Base-by-base conservation (phyloP, 1,140 invertebrate genomes). In the Anastrepha ludens region DNA sequence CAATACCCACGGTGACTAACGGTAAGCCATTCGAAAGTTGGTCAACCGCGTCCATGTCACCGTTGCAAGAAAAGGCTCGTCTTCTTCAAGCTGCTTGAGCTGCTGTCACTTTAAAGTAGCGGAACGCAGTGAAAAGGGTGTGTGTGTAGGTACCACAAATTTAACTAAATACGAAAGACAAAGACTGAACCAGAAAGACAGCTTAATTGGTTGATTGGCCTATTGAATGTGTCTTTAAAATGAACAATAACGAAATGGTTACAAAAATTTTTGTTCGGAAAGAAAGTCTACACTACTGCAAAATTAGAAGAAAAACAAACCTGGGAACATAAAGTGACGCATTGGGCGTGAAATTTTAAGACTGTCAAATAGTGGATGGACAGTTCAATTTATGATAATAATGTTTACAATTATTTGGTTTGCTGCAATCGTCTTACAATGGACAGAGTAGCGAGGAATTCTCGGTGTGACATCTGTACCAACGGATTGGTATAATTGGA, bases 11-110 rank as follows among this genome's bases (percentile, higher is more conserved):
- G 17, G 50, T 29, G 17, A n/a, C 74, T 13, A 55, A 7, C 47
- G 70, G 20, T 17, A 20, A 20, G 13, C 15, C n/a, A 9, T 6
- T 81, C 7, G n/a, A 50, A 41, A 55, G 11, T 29, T 81, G 74
- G 74, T 55, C 74, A 58, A 81, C 44, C 20, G 50, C 74, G 17
- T 55, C 15, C 9, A n/a, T 5, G n/a, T 7, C 11, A 55, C 29
- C 41, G n/a, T 55, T 55, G 47, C 74, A 81, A 81, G 47, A 20
- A 81, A 55, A 47, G 74, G 74, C 20, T 81, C n/a, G 74, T 81
- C 74, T 81, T 11, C 9, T 29, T 29, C 15, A 6, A 47, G 44
- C 47, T 44, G 39, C 15, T 6, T 74, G 70, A 15, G 41, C 29
- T 11, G 15, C 70, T 74, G 70, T 47, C 44, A 47, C 13, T 44